Conservation (phyloP, 1,140 invertebrate genomes). For the Globodera ellingtonae region DNA sequence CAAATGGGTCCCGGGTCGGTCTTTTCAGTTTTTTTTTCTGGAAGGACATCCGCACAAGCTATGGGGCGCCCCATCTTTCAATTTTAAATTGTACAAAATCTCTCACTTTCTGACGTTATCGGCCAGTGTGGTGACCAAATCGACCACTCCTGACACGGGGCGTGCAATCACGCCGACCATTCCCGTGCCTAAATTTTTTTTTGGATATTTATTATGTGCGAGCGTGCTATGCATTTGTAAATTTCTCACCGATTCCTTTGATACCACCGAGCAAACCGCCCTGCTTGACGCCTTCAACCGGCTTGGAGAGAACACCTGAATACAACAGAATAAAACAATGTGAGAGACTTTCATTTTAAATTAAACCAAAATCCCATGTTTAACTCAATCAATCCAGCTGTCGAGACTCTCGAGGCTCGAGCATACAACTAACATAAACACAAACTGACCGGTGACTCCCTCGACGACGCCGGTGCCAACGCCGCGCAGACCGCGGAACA, state of each 20-base stretch:
- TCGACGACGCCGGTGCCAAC: constrained; percentile 78
- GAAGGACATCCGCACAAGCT: no score
- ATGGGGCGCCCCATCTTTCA: no score
- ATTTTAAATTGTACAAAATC: neutral
- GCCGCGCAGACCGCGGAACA: constrained; percentile 89
- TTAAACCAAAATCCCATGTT: no score
- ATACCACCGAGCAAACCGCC: constrained; percentile 94
- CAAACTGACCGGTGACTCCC: constrained; percentile 53
- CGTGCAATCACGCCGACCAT: constrained; percentile 89
- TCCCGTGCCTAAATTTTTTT: constrained; percentile 78
- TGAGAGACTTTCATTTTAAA: no score
- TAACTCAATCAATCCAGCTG: constrained; percentile 53
- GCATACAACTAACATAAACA: neutral
- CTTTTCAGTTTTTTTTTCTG: no score
- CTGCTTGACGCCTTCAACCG: constrained; percentile 87
- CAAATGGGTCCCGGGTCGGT: no score
- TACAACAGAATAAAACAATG: constrained; percentile 61
- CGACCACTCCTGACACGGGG: constrained; percentile 91
- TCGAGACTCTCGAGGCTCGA: constrained; percentile 70
- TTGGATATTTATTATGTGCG: neutral
- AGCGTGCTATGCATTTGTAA: constrained; percentile 81
- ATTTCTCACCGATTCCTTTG: constrained; percentile 90
- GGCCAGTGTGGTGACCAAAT: constrained; percentile 93
- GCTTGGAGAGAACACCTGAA: constrained; percentile 83
- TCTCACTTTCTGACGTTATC: constrained; percentile 82